Conservation (phyloP, 2,888 invertebrate species). For the Exocentrus adspersus region DNA sequence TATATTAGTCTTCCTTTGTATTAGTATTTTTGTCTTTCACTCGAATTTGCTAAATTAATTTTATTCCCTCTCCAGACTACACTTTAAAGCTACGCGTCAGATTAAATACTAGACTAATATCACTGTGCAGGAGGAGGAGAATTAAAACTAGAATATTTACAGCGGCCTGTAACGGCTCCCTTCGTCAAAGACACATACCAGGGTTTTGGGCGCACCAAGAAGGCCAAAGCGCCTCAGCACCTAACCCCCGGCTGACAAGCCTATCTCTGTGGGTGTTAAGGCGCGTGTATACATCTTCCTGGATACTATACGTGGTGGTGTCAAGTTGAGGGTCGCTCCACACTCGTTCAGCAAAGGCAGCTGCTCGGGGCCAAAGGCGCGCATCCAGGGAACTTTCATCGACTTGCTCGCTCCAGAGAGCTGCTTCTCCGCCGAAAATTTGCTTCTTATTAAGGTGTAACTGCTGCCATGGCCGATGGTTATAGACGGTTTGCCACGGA, state of each 20-base stretch:
- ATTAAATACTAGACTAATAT: constrained; percentile 47
- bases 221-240: constrained; percentile 79
- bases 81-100: constrained; percentile 9
- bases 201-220: constrained; percentile 82
- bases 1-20: no score
- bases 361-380: constrained; percentile 84
- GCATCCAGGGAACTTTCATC: constrained; percentile 79
- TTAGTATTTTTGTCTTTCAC: no score
- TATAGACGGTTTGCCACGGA: constrained; percentile 88
- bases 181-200: constrained; percentile 72
- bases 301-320: constrained; percentile 61
- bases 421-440: constrained; percentile 81
- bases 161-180: constrained; percentile 2
- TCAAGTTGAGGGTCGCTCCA: constrained; percentile 72
- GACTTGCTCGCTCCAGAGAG: constrained; percentile 87
- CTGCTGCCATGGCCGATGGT: constrained; percentile 80
- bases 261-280: constrained; percentile 75
- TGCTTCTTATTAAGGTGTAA: constrained; percentile 61
- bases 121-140: constrained; percentile 41
- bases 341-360: constrained; percentile 83
- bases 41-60: background rate
- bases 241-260: constrained; percentile 71
- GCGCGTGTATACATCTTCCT: constrained; percentile 74
- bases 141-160: constrained; percentile 16
- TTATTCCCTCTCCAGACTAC: no score